Evolutionary conservation across 1,140 invertebrate species (phyloP).

Genomic region (Bombus haemorrhoidalis): DNA sequence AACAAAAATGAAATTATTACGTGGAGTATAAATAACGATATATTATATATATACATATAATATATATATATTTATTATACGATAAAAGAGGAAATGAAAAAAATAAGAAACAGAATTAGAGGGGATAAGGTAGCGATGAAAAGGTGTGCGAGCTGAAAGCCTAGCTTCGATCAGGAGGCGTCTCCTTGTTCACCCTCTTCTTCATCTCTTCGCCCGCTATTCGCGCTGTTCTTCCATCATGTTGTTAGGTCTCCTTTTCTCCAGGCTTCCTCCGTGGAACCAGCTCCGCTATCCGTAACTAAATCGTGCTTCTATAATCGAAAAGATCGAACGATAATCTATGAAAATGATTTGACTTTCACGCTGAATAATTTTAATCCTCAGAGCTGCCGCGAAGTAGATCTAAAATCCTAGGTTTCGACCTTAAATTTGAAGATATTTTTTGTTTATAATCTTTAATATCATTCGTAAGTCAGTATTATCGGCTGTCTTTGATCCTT

Average conservation of each 20-base stretch:
- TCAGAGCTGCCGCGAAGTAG: too few relatives aligned
- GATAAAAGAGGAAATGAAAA: slow-evolving; percentile 63
- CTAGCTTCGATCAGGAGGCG: slow-evolving; percentile 68
- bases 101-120: slow-evolving; percentile 67
- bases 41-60: slow-evolving; percentile 74
- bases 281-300: background rate
- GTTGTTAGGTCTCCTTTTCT: background rate
- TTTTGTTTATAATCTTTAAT: too few relatives aligned
- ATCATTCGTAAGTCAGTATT: too few relatives aligned
- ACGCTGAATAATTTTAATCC: too few relatives aligned
- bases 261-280: background rate
- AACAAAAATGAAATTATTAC: slow-evolving; percentile 79
- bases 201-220: slow-evolving; percentile 25
- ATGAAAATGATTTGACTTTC: background rate
- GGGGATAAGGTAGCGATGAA: slow-evolving; percentile 70
- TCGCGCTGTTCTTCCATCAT: slow-evolving; percentile 31
- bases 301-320: background rate
- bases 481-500: too few relatives aligned
- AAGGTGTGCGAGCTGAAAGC: slow-evolving; percentile 73
- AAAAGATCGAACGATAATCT: background rate
- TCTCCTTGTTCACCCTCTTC: slow-evolving; percentile 61
- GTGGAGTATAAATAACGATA: slow-evolving; percentile 80
- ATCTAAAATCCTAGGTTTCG: too few relatives aligned
- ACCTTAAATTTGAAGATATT: too few relatives aligned
- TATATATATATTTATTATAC: slow-evolving; percentile 81